These are phyloP conservation scores for Eilema caniola DNA, from an alignment of 2,888 invertebrate species.

Conservation along the genomic window DNA sequence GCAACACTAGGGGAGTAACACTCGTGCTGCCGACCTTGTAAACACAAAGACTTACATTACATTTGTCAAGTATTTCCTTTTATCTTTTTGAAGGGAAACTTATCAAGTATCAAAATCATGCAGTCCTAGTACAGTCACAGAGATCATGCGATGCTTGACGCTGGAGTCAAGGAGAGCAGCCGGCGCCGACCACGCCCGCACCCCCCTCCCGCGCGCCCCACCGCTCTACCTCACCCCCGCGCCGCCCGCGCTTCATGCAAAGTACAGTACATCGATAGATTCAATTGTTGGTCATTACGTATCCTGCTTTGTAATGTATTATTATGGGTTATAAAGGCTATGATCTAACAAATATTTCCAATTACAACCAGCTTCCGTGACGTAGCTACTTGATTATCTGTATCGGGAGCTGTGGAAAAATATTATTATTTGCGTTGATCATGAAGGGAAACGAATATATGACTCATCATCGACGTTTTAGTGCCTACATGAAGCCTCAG, in stretches of 20 bases:
- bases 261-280: constrained; percentile 61
- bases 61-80: no score
- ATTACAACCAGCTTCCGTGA: constrained; percentile 56
- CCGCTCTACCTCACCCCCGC: constrained; percentile 56
- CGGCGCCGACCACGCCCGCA: constrained; percentile 85
- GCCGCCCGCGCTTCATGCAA: constrained; percentile 64
- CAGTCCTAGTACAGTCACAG: constrained; percentile 57
- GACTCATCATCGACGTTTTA: neutral
- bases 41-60: no score
- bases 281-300: constrained; percentile 74
- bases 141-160: constrained; percentile 87
- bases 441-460: neutral
- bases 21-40: no score
- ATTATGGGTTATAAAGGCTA: constrained; percentile 58
- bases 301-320: constrained; percentile 67
- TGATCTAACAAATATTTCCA: constrained; percentile 59
- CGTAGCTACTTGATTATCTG: constrained; percentile 45
- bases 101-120: constrained; percentile 61
- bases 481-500: no score
- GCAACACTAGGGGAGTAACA: no score
- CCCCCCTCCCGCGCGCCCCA: constrained; percentile 56
- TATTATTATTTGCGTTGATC: neutral
- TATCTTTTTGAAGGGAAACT: constrained; percentile 17
- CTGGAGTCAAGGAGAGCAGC: constrained; percentile 86
- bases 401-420: constrained; percentile 18